Conservation (phyloP, 2,113 vertebrate genomes). For the Cariama cristata region DNA sequence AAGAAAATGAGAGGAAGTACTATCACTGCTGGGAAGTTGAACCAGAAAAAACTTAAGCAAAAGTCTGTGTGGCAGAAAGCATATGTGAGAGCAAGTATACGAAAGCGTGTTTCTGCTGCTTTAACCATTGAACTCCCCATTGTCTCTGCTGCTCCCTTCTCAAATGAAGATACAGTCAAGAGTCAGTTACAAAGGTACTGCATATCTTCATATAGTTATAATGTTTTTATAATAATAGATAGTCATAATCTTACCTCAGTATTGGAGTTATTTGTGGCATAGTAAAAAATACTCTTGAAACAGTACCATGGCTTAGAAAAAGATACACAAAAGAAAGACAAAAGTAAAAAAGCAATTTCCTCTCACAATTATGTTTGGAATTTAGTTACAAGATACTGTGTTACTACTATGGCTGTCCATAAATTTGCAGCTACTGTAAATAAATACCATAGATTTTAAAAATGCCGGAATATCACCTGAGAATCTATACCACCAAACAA, state of each 20-base stretch:
- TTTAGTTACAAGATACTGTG: not conserved
- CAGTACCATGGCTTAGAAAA: not conserved
- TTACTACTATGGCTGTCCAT: not conserved
- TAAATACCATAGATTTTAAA: not conserved
- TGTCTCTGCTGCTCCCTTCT: not conserved
- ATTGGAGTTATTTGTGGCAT: not conserved
- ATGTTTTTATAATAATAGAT: not conserved
- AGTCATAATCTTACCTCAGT: not conserved
- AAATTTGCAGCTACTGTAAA: not conserved
- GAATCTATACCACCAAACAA: not conserved
- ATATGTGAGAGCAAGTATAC: not conserved
- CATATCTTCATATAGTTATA: not conserved
- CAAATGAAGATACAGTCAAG: not conserved
- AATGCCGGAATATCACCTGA: not conserved
- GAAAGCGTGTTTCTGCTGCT: not conserved
- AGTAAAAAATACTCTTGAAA: not conserved
- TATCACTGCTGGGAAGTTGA: not conserved
- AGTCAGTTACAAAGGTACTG: not conserved
- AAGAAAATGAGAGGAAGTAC: not conserved
- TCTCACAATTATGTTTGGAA: not conserved
- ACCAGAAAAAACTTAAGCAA: not conserved
- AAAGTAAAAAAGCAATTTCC: not conserved
- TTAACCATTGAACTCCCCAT: not conserved
- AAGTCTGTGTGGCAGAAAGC: not conserved
- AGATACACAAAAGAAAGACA: not conserved